Conservation (phyloP, 2,113 vertebrate genomes). For the Mobula hypostoma region DNA sequence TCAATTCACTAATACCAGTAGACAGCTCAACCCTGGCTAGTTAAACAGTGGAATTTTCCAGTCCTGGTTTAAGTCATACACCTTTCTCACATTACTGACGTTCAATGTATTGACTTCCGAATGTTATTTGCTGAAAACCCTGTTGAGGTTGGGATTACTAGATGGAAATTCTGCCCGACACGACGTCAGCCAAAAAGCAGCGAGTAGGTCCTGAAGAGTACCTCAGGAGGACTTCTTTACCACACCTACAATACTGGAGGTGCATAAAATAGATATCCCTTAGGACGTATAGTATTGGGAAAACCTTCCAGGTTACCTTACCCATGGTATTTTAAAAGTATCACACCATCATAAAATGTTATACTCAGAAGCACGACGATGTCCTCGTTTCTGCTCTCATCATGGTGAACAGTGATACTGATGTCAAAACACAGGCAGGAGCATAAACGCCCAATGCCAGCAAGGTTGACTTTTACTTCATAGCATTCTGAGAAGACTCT, state of each 20-base stretch:
- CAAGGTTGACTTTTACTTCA: not conserved
- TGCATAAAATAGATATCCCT: not conserved
- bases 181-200: not conserved
- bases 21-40: not conserved
- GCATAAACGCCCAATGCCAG: not conserved
- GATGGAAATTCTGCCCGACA: constrained; percentile 3
- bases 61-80: constrained; percentile 19
- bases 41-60: constrained; percentile 33
- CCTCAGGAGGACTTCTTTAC: not conserved
- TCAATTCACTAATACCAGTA: not conserved
- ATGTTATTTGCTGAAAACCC: not conserved
- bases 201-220: not conserved
- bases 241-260: not conserved
- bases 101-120: constrained; percentile 24
- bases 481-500: too few relatives aligned
- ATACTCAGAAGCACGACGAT: not conserved
- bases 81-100: constrained; percentile 24
- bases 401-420: not conserved
- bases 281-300: not conserved
- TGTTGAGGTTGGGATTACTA: not conserved
- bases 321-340: not conserved
- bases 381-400: not conserved
- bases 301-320: not conserved
- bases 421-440: not conserved
- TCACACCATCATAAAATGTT: not conserved